Base-by-base conservation (phyloP, 2,888 invertebrate genomes). In the Priocnemis perturbator region DNA sequence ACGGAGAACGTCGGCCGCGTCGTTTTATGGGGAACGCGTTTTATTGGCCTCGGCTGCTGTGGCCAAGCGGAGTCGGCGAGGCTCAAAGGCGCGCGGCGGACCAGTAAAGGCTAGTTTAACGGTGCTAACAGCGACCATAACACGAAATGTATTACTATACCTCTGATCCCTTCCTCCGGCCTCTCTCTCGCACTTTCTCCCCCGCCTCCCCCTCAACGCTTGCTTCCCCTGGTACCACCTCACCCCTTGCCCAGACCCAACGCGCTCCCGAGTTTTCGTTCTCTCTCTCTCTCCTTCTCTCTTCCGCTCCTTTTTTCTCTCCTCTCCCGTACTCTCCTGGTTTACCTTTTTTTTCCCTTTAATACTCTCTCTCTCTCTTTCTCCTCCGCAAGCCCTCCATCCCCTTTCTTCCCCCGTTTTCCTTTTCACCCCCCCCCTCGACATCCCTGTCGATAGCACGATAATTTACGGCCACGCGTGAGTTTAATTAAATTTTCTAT, bases 31-130 rank as follows among this genome's bases (percentile, higher is more conserved):
- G 77, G 79, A 83, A 81, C 81, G 82, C 81, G 79, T 84, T 87
- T 85, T 86, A 86, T 86, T 84, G 82, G 83, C 73, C 69, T 63
- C 67, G 74, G 71, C 75, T 74, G 78, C 64, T 67, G 69, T 57
- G 58, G 64, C 58, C 70, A 71, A 74, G 66, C 67, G 50, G 58
- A 71, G 85, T 81, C 85, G 86, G 86, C 81, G 68, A 68, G 72
- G 73, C 78, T 85, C 86, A 88, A 87, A 87, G 87, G 86, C 84
- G 77, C 80, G 23, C 77, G 72, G 80, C 81, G 83, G 83, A 83
- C 84, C 83, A 83, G 84, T 85, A 86, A 87, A 87, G 83, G 82
- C 86, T 85, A 85, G 86, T 84, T 87, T 85, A 87, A 85, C 86
- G 85, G 86, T 84, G 86, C 85, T 85, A 87, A 86, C 83, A 81